Evolutionary conservation across 2,113 vertebrate genomes (phyloP), one percentile per base, ranked within the genome.

Genomic region (Seriola dumerili): DNA sequence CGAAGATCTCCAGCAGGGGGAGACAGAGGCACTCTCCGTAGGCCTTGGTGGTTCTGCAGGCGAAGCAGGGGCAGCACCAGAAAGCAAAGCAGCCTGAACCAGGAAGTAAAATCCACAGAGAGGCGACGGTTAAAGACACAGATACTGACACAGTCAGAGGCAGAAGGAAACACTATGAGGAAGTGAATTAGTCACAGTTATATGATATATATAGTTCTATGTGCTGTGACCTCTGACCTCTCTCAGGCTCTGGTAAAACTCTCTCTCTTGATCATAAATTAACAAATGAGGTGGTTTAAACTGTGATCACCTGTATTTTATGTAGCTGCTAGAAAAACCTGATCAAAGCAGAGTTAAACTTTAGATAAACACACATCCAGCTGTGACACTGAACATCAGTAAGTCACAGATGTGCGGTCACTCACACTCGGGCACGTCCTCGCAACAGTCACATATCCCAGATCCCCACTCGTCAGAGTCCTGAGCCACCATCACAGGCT

Each of bases 11-110:
- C 92, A 95, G 81, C 78, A 96, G 85, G 23, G 95, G 95, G 71
- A 95, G 93, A 71, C 95, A 96, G 8, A 95, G 89, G 36, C 81
- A 80, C 66, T 95, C 52, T 0, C 94, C 94, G 10, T 93, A 94
- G 0, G 65, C 32, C 34, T 44, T 87, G 23, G 83, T 50, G 5
- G 72, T 88, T 19, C 36, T 83, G 38, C 95, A 96, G 79, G 93
- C 89, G 21, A 93, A 95, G 78, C 95, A 96, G 8, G 94, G 93
- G 8, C 42, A 86, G 36, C 94, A 95, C 93, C 94, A 96, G 78
- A 92, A 95, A 0, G 77, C 93, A 8, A 84, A 94, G 48, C 95
- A 95, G 74, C 95, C 94, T 95, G 1, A 19, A 62, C 0, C 17
- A 25, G 71, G 3, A 48, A 13, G 4, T 13, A 7, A 36, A 2